A percentile compares a stretch with the other conserved stretches of the same genome.
Conservation (phyloP, 2,113 vertebrate species). For the Ptilonorhynchus violaceus region DNA sequence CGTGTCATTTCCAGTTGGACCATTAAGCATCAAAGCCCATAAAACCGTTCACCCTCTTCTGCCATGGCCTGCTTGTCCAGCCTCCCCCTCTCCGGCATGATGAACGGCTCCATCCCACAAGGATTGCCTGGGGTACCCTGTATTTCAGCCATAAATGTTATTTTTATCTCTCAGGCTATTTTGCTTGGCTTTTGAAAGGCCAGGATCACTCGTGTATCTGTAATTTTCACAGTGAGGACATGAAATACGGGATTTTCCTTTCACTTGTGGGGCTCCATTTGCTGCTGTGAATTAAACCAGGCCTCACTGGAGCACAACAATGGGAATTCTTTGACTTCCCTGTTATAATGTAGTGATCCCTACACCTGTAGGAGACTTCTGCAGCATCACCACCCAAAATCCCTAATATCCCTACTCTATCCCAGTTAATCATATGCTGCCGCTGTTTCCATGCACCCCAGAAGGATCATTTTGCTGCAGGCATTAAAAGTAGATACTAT, state of each 20-base stretch:
- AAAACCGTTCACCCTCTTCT: constrained; percentile 21
- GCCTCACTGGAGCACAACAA: not conserved
- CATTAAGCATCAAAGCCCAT: constrained; percentile 18
- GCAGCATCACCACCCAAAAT: not conserved
- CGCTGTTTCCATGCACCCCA: not conserved
- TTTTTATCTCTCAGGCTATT: not conserved
- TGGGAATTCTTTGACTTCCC: not conserved
- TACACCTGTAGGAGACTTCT: not conserved
- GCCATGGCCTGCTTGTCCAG: not conserved
- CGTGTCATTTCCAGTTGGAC: not conserved
- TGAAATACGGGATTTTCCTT: not conserved
- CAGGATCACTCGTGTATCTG: not conserved
- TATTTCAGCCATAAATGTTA: not conserved
- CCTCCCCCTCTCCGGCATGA: not conserved
- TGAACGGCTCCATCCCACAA: not conserved
- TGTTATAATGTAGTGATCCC: not conserved
- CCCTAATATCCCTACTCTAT: not conserved
- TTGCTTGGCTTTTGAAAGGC: not conserved
- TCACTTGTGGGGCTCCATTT: not conserved
- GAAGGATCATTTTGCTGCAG: not conserved
- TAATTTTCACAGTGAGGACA: not conserved
- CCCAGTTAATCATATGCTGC: not conserved
- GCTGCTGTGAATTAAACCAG: not conserved
- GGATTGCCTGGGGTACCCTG: not conserved
- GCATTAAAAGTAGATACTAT: not conserved